Base-by-base conservation (phyloP, 2,797 vertebrate species). In the Scolopax bukidnonensis region DNA sequence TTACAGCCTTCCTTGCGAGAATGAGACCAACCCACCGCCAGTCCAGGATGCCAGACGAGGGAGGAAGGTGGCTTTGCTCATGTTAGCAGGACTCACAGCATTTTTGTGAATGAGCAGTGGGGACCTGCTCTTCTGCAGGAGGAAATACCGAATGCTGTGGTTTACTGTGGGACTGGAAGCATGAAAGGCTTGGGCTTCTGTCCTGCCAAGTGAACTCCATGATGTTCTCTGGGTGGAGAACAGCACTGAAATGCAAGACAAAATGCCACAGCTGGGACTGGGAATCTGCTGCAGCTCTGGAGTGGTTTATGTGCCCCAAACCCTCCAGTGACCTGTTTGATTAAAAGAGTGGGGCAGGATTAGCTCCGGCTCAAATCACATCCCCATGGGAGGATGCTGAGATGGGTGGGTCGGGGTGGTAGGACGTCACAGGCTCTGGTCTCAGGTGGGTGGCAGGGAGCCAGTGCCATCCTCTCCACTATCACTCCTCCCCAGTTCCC, bases 1-100 rank as follows among this genome's bases (percentile, higher is more conserved):
- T 96, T 87, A 94, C 93, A 75, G 41, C 90, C 96, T 97, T 97
- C 93, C 95, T 96, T 96, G 95, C 28, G 6, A 95, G 95, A 81
- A 94, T 61, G 82, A 96, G 96, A 96, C 92, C 92, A 96, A 84
- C 88, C 60, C 28, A 20, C 88, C 6, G 32, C 91, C 94, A 94
- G 89, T 50, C 59, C 18, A 18, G 70, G 79, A 93, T 94, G 67
- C 87, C 95, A 96, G 93, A 91, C 56, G 57, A 65, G 11, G 1
- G 69, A 90, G 50, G 65, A 95, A 87, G 69, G 84, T 95, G 41
- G 74, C 59, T 95, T 97, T n/a, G 9, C 74, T 87, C n/a, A 24
- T 56, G 53, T 60, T 57, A 77, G 59, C 83, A 90, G 48, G 53
- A 86, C 71, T 80, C 1, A 0, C 4, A 17, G 51, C 79, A 94